A percentile compares a stretch with the other conserved stretches of the same genome.
phyloP scores from a whole-genome alignment of 2,113 vertebrate species.

The Lipophrys pholis region DNA sequence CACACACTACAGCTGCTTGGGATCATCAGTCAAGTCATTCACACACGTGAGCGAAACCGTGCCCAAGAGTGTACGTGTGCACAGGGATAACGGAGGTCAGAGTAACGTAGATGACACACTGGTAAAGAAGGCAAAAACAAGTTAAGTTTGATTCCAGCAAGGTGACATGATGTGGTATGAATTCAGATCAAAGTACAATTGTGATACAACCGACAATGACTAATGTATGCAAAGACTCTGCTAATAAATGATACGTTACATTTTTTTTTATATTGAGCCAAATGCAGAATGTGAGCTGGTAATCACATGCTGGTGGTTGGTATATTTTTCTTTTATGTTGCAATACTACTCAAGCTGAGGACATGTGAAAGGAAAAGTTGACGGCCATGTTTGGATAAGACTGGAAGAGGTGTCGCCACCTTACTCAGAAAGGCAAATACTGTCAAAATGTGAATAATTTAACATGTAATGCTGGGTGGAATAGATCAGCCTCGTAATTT shows the following conservation, averaged over 20 bases:
- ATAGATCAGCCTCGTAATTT: neutral
- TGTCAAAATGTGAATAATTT: neutral
- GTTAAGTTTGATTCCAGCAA: constrained; percentile 9
- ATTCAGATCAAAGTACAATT: constrained; percentile 18
- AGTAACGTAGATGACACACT: neutral
- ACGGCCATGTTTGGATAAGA: too few species aligned
- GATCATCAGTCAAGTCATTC: constrained; percentile 68
- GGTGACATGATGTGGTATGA: neutral
- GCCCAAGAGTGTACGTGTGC: constrained; percentile 10
- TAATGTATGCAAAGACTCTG: too few species aligned
- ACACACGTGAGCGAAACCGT: neutral
- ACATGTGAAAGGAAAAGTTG: too few species aligned
- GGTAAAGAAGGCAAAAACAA: neutral
- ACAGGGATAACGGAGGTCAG: constrained; percentile 12
- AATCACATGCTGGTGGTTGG: too few species aligned
- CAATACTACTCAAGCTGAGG: neutral
- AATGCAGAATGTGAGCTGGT: too few species aligned
- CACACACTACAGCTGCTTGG: constrained; percentile 70
- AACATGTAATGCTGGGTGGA: neutral
- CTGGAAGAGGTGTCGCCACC: neutral
- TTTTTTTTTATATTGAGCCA: too few species aligned
- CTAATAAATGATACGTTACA: too few species aligned
- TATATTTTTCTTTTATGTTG: neutral
- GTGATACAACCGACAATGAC: neutral
- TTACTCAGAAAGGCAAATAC: neutral